Conservation (phyloP, 1,140 invertebrate species). For the Micrasema longulum region DNA sequence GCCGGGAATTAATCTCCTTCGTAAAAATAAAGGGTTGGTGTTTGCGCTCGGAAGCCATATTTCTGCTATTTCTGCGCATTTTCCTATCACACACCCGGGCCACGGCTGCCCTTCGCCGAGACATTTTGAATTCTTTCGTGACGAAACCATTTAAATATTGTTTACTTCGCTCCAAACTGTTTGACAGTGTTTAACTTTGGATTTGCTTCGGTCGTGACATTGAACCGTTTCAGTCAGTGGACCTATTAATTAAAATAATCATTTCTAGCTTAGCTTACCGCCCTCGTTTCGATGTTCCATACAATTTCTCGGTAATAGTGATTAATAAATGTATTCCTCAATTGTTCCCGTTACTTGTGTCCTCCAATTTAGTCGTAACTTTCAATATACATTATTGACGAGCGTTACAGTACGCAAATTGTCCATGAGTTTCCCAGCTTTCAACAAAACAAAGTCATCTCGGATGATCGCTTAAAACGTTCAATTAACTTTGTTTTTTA, state of each 20-base stretch:
- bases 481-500: too few species aligned
- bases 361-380: too few species aligned
- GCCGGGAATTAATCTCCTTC: slow-evolving; percentile 11
- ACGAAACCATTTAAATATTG: slow-evolving; percentile 23
- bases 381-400: too few species aligned
- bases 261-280: slow-evolving; percentile 1
- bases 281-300: slow-evolving; percentile 1
- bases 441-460: too few species aligned
- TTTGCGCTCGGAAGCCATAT: slow-evolving; percentile 14
- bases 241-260: slow-evolving; percentile 36
- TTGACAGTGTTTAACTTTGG: slow-evolving; percentile 11
- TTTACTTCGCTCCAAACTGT: slow-evolving; percentile 15
- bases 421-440: too few species aligned
- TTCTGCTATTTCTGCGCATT: slow-evolving; percentile 13
- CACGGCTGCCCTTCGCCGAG: not conserved
- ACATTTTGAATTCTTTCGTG: slow-evolving; percentile 35
- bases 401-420: too few species aligned
- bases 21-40: slow-evolving; percentile 7
- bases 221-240: slow-evolving; percentile 31
- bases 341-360: not conserved
- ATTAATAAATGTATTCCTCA: slow-evolving; percentile 16
- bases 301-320: slow-evolving; percentile 1
- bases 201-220: slow-evolving; percentile 23
- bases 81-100: not conserved
- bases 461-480: too few species aligned